Percentiles rank a stretch among this genome's conserved stretches.
These are phyloP conservation scores for Chiroxiphia lanceolata DNA, from an alignment of 2,797 vertebrate species.

Conservation along the genomic window DNA sequence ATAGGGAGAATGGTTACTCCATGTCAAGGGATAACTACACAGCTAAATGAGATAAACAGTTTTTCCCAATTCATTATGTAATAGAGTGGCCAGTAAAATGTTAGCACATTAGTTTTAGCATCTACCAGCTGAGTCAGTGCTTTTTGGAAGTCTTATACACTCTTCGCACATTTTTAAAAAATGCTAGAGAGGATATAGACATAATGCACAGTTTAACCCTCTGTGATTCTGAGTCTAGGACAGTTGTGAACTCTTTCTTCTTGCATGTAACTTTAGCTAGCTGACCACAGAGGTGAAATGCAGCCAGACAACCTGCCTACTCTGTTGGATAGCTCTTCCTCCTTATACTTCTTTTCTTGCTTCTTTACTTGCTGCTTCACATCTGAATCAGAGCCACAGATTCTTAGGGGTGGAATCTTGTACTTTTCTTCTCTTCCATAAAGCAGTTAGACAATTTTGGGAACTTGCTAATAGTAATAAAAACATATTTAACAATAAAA, in stretches of 20 bases:
- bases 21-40: neutral
- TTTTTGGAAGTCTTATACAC: neutral
- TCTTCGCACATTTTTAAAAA: neutral
- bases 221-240: neutral
- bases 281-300: neutral
- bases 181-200: neutral
- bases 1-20: neutral
- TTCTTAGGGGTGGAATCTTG: neutral
- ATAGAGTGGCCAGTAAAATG: neutral
- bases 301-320: neutral
- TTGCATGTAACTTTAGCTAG: neutral
- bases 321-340: neutral
- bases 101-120: neutral
- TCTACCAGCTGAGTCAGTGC: neutral
- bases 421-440: neutral
- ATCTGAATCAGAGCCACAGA: neutral
- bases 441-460: neutral
- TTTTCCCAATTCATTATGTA: neutral
- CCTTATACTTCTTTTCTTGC: neutral
- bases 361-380: neutral
- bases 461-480: neutral
- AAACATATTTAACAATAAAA: neutral
- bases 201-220: neutral
- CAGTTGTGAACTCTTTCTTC: neutral
- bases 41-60: neutral